Evolutionary conservation across 2,888 invertebrate species (phyloP).

Genomic region (Zelleria hepariella): DNA sequence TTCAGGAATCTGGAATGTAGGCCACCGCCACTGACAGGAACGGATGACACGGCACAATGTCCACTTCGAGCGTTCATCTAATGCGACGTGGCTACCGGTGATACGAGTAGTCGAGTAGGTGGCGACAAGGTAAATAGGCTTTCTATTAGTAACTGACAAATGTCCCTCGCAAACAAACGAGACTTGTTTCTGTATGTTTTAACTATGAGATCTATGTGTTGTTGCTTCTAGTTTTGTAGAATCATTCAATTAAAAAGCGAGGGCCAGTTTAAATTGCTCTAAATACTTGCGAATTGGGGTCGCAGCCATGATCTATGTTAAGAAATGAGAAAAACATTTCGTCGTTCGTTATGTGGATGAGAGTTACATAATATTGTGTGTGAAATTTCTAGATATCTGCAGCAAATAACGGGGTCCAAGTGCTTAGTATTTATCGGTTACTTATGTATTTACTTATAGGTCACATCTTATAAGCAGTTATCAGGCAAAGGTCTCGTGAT

Average conservation of each 20-base stretch:
- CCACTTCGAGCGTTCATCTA: not conserved
- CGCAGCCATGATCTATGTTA: conserved; percentile 32
- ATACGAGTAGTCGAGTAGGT: conserved; percentile 1
- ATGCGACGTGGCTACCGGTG: not conserved
- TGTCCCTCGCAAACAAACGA: not conserved
- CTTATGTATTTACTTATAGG: conserved; percentile 16
- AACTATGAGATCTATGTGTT: not conserved
- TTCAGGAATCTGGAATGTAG: conserved; percentile 23
- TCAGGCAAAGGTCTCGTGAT: conserved; percentile 10
- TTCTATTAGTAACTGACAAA: not conserved
- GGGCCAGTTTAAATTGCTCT: conserved; percentile 22
- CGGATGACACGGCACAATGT: not conserved
- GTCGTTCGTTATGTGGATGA: not conserved
- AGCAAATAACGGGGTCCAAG: not conserved
- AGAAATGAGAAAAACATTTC: not conserved
- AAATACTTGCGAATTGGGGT: conserved; percentile 25
- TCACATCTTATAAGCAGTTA: conserved; percentile 24
- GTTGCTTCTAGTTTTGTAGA: not conserved
- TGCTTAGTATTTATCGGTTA: not conserved
- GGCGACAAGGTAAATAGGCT: not conserved
- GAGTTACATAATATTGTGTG: not conserved
- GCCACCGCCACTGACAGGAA: conserved; percentile 19
- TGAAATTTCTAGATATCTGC: not conserved
- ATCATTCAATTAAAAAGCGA: conserved; percentile 17
- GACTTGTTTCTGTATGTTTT: not conserved